Conservation (phyloP, 2,888 invertebrate genomes). For the Villa cingulata region DNA sequence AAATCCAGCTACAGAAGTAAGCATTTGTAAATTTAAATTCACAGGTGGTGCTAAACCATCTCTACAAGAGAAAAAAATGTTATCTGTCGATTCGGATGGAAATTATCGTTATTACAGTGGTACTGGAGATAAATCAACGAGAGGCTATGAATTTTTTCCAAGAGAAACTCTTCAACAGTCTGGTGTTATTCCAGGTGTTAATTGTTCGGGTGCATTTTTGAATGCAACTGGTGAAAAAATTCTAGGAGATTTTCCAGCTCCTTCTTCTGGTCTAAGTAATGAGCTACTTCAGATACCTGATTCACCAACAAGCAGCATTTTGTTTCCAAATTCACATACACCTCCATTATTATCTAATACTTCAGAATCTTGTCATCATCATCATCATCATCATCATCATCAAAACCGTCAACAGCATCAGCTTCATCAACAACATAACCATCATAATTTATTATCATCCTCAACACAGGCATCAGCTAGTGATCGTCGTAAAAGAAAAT, state of each 20-base stretch:
- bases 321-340: slow-evolving; percentile 17
- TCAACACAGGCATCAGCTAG: neutral
- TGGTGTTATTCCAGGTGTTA: slow-evolving; percentile 39
- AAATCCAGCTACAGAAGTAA: slow-evolving; percentile 70
- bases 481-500: slow-evolving; percentile 52
- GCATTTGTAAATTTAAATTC: slow-evolving; percentile 87
- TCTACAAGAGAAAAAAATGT: slow-evolving; percentile 81
- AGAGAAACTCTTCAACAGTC: slow-evolving; percentile 54
- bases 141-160: slow-evolving; percentile 64
- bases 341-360: neutral
- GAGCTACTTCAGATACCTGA: slow-evolving; percentile 32
- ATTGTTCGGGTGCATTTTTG: slow-evolving; percentile 39
- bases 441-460: neutral
- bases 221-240: slow-evolving; percentile 41
- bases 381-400: too few relatives aligned
- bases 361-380: neutral
- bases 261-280: slow-evolving; percentile 30
- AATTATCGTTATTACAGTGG: slow-evolving; percentile 80
- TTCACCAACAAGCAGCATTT: slow-evolving; percentile 23
- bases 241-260: slow-evolving; percentile 18
- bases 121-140: slow-evolving; percentile 65
- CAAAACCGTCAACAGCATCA: slow-evolving; percentile 1
- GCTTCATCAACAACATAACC: neutral
- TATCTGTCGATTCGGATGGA: slow-evolving; percentile 79
- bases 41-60: slow-evolving; percentile 82